Evolutionary conservation across 2,888 invertebrate species (phyloP), one percentile per base, ranked within the genome.

Genomic region (Crocallis elinguaria): DNA sequence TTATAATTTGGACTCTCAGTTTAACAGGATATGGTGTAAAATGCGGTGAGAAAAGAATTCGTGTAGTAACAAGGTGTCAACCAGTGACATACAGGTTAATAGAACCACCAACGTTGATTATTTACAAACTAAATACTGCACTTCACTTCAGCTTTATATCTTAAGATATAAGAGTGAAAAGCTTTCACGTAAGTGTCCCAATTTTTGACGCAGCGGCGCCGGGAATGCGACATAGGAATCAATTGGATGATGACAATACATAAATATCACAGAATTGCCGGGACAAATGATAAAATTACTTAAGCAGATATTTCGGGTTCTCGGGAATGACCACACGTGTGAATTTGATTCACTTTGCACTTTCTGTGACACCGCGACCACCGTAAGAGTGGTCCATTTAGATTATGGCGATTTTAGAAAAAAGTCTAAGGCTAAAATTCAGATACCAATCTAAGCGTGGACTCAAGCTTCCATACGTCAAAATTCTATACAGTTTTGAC

Each of bases 61-160:
- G 37, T 57, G 17, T 44, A 57, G 65, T 66, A 73, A 72, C 69
- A 76, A 84, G 78, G 82, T 88, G 86, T 84, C 82, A 82, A 78
- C 69, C 77, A 73, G 78, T 77, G 82, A 82, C 79, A 76, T 76
- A 79, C 80, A 82, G 75, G 82, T 84, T 84, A 83, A 76, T 77
- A 78, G 74, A 75, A 71, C 71, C 74, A 77, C 84, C 84, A 75
- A 80, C 81, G 71, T 69, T 74, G 78, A 69, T 46, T 73, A 66
- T 57, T 60, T 46, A 66, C 62, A 58, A 66, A 59, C 1, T 38
- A 45, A 59, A 13, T n/a, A 51, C 19, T 44, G 23, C 51, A 19
- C 11, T 57, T 36, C 27, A 37, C 4, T 29, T 52, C n/a, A 46
- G 45, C 62, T 52, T 64, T 79, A 74, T 51, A 2, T 0, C 0